Percentiles rank a stretch among this genome's conserved stretches.
These are phyloP conservation scores for Ahaetulla prasina DNA, from an alignment of 2,113 vertebrate genomes.

Conservation along the genomic window DNA sequence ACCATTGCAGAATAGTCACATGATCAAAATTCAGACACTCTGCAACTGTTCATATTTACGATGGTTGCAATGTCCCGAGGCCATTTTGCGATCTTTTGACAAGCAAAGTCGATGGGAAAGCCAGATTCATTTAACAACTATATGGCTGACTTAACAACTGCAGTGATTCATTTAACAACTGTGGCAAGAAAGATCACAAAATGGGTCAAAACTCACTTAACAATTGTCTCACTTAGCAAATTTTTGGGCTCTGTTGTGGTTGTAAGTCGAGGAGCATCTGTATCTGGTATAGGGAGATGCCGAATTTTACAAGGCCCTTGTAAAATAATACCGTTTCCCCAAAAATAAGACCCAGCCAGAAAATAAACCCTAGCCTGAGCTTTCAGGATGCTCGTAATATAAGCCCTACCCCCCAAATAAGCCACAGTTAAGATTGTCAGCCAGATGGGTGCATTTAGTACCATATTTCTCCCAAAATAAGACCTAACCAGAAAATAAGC, in stretches of 20 bases:
- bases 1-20: background rate
- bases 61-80: background rate
- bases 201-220: background rate
- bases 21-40: background rate
- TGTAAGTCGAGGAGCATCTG: background rate
- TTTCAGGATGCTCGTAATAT: too few relatives aligned
- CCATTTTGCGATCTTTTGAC: background rate
- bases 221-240: background rate
- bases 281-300: background rate
- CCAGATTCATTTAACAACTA: background rate
- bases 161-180: background rate
- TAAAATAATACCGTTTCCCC: background rate
- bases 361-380: too few relatives aligned
- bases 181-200: background rate
- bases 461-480: too few relatives aligned
- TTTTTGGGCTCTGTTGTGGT: background rate
- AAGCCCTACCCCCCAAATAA: too few relatives aligned
- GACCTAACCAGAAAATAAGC: too few relatives aligned
- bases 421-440: too few relatives aligned
- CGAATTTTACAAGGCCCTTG: background rate
- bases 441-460: too few relatives aligned
- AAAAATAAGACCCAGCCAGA: too few relatives aligned
- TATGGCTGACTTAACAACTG: background rate
- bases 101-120: background rate
- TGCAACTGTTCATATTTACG: background rate